phyloP scores from a whole-genome alignment of 2,888 invertebrate species.

The Stenodera caucasica region DNA sequence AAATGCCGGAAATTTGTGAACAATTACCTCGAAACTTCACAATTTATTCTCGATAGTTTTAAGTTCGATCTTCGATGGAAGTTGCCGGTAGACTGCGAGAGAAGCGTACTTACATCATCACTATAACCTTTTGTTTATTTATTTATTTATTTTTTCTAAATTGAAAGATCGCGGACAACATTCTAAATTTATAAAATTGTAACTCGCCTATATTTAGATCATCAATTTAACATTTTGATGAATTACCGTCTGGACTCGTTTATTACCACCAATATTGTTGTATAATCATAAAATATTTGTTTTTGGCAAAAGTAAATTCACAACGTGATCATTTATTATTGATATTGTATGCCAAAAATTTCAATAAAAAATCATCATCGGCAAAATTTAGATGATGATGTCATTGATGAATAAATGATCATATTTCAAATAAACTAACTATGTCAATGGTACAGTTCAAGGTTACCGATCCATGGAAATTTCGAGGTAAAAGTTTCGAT shows the following conservation, averaged over 20 bases:
- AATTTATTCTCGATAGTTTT: too few relatives aligned
- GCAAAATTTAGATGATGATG: conserved; percentile 39
- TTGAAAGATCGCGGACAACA: background rate
- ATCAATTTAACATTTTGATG: conserved; percentile 6
- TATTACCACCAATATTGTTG: too few relatives aligned
- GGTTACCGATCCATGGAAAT: background rate
- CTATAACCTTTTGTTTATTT: background rate
- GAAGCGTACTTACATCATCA: background rate
- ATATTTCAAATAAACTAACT: background rate
- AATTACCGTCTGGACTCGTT: background rate
- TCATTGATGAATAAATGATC: conserved; percentile 22
- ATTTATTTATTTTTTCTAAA: background rate
- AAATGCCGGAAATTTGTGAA: too few relatives aligned
- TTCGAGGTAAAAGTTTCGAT: background rate
- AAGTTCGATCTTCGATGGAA: background rate
- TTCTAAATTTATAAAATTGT: background rate
- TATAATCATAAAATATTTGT: too few relatives aligned
- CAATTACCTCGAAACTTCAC: too few relatives aligned
- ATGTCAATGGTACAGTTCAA: background rate
- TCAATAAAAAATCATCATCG: conserved; percentile 34
- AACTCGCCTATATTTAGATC: background rate
- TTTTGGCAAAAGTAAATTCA: background rate
- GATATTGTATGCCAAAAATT: conserved; percentile 31
- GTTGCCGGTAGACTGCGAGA: background rate
- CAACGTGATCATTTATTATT: background rate